A percentile compares a stretch with the other conserved stretches of the same genome.
Evolutionary conservation across 2,113 vertebrate species (phyloP).

Genomic region (Sitta europaea): DNA sequence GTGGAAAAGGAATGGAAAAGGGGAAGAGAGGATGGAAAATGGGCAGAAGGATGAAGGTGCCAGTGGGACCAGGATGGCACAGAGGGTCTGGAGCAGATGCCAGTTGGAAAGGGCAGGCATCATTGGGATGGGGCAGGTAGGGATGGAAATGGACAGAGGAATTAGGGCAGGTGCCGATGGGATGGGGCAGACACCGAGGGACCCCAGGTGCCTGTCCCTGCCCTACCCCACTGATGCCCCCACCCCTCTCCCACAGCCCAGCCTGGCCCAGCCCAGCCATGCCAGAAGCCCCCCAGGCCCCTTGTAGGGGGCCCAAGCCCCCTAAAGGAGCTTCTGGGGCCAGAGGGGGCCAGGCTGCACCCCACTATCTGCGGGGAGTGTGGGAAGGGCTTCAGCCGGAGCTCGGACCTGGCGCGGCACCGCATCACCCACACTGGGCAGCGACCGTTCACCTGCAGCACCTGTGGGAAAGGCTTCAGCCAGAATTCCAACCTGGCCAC

Average conservation of each 20-base stretch:
- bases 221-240: fast-evolving
- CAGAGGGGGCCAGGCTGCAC: constrained; percentile 6
- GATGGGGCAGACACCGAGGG: fast-evolving
- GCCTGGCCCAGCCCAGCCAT: fast-evolving
- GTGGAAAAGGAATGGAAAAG: not conserved
- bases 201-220: not conserved
- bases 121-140: not conserved
- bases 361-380: constrained; percentile 64
- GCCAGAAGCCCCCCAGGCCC: not conserved
- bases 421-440: constrained; percentile 60
- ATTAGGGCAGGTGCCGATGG: not conserved
- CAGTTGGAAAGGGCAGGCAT: not conserved
- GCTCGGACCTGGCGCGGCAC: constrained; percentile 58
- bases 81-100: not conserved
- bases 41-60: not conserved
- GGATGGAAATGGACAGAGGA: too few relatives aligned
- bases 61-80: not conserved
- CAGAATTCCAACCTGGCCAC: constrained; percentile 66
- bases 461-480: constrained; percentile 78
- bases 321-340: constrained; percentile 44
- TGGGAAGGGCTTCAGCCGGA: constrained; percentile 66
- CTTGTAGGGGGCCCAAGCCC: not conserved
- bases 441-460: constrained; percentile 70
- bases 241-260: not conserved
- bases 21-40: not conserved